These are phyloP conservation scores for Tiliacea aurago DNA, from an alignment of 2,888 invertebrate genomes.

Conservation along the genomic window DNA sequence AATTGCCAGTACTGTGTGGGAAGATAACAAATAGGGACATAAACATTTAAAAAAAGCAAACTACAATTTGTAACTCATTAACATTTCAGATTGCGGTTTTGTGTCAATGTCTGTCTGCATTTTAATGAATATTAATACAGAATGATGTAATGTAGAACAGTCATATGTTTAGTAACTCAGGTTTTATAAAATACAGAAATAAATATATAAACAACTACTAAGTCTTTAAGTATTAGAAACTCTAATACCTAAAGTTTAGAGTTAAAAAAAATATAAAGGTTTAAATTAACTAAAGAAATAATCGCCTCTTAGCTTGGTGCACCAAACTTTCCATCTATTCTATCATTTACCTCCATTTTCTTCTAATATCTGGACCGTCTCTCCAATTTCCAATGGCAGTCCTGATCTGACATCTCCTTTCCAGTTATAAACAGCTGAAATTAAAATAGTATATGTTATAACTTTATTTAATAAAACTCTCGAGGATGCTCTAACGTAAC, in stretches of 20 bases:
- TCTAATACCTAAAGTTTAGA: background rate
- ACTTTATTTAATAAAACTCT: background rate
- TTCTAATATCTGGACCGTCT: slow-evolving; percentile 97
- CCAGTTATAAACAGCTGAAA: slow-evolving; percentile 97
- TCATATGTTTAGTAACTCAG: background rate
- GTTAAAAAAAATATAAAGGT: background rate
- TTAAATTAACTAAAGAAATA: background rate
- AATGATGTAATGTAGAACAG: slow-evolving; percentile 22
- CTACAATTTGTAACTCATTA: slow-evolving; percentile 44
- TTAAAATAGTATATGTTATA: slow-evolving; percentile 15
- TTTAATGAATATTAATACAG: slow-evolving; percentile 27
- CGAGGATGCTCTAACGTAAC: background rate
- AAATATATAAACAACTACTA: background rate
- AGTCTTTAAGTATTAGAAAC: background rate
- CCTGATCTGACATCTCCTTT: slow-evolving; percentile 95
- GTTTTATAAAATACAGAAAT: background rate
- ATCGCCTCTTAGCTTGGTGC: background rate
- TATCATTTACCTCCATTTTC: slow-evolving; percentile 93
- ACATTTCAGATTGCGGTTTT: slow-evolving; percentile 42
- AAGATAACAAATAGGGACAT: slow-evolving; percentile 26
- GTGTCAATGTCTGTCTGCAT: slow-evolving; percentile 48
- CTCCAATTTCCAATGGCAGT: slow-evolving; percentile 96
- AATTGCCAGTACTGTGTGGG: slow-evolving; percentile 44
- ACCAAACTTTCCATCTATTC: background rate
- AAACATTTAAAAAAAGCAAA: slow-evolving; percentile 31